Evolutionary conservation across 2,113 vertebrate species (phyloP), one percentile per base, ranked within the genome.

Genomic region (Sapayoa aenigma): DNA sequence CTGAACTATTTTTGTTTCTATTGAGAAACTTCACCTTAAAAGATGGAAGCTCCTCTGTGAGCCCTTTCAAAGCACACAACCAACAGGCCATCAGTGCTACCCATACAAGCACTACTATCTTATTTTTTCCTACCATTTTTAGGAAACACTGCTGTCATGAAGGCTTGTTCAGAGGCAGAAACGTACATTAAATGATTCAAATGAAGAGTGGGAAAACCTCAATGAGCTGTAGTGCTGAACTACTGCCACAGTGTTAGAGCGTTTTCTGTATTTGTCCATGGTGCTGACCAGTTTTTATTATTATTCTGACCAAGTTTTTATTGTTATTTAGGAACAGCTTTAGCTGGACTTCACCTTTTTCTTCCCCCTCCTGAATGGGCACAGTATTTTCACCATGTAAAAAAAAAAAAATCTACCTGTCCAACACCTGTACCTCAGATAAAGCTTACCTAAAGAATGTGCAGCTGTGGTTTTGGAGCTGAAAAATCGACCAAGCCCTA

Each of bases 391-490:
- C 12, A 80, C 3, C 25, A 23, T 2, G 11, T 53, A 6, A 76
- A 75, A 53, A 37, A 39, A 6, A 62, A 50, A 67, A 55, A 69
- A 21, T 27, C 14, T 14, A 85, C 20, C 20, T 76, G 53, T 41
- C 25, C 67, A 46, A 37, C 28, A 65, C 9, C 14, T 65, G 14
- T n/a, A 74, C 8, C 31, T 76, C 52, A 72, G 35, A 56, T 20
- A 90, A 76, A 72, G 11, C 89, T 98, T 98, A 99, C 99, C 99
- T 98, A 99, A 97, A 90, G 99, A 99, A 98, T 99, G 99, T 96
- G 99, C 99, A 27, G 98, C 99, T 65, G 99, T 99, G 88, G 99
- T 99, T 98, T 99, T 99, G 89, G 99, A 99, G 96, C 99, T 99
- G 98, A 99, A 99, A 98, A 99, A 99, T 44, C 99, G 98, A 77